Evolutionary conservation across 2,797 vertebrate species (phyloP), one percentile per base, ranked within the genome.

Genomic region (Ctenopoma multispine): DNA sequence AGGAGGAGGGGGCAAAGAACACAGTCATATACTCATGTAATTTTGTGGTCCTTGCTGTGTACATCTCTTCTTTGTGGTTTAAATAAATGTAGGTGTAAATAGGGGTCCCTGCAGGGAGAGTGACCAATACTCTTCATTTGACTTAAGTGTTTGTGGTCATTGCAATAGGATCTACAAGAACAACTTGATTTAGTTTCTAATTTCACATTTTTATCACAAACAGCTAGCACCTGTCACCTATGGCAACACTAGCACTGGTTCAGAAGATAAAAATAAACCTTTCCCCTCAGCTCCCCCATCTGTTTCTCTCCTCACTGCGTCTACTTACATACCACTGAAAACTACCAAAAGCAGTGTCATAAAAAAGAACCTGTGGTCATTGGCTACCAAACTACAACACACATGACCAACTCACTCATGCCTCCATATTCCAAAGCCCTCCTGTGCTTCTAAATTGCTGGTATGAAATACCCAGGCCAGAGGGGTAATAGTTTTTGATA

Each of bases 401-500:
- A 69, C 61, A 63, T 12, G 44, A 70, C 59, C 36, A 73, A 43
- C 47, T 48, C 51, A 40, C n/a, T 27, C 31, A 31, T 44, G 58
- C 31, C 20, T 55, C 41, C 57, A 46, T 69, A 78, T 79, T 74
- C 73, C 49, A 56, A 70, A 65, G 31, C 43, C 63, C 57, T 70
- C 60, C 60, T 46, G 40, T 60, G 81, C 60, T 63, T 75, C 66
- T 76, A 81, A 76, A 82, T 80, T 76, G 83, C 70, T 60, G 67
- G 64, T 84, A 57, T 84, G 70, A 90, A 90, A 87, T 77, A 51
- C 56, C 68, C 72, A 56, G 68, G 85, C 84, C 77, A 81, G 83
- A 77, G 83, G 84, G 86, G 83, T 87, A 87, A 91, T 91, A 79
- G 86, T 89, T 88, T 85, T 79, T 91, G 80, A 89, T 92, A 89